Base-by-base conservation (phyloP, 35 echinoderm and acorn worm genomes). In the Ophiothrix spiculata region DNA sequence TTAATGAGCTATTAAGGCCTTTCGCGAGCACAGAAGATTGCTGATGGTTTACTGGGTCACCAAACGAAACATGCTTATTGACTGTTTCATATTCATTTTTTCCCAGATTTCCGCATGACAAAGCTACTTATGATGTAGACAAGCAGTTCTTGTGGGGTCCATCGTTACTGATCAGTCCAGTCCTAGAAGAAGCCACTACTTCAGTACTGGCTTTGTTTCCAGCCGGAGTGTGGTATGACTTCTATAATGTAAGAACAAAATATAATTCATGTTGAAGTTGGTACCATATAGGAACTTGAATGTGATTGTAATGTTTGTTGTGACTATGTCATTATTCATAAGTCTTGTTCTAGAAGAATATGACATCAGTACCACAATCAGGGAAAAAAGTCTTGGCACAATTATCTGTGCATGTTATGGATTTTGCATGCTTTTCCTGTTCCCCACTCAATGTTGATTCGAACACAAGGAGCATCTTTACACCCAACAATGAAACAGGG, bases 71-170 rank as follows among this genome's bases (percentile, higher is more conserved):
- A 19, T 49, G 6, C 6, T 49, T 6, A 49, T 10, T 6, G 6
- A 10, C 6, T 19, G 6, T 10, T 10, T 49, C 19, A 49, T 49
- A 49, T 49, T 49, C 42, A 49, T 85, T 37, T 12, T 75, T 21
- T 25, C 14, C 13, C 81, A 93, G 91, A 74, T 93, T 89, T 38
- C 75, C 91, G 14, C 77, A 69, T 63, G 91, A 93, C 78, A 69
- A 32, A 29, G 54, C 32, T 41, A 93, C 91, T 14, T 93, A 87
- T 87, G 75, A 39, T 54, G 89, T 93, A 80, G 91, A 93, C 76
- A 35, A 75, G 29, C 91, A 93, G 75, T 93, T 93, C 75, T 29
- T 93, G 40, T 93, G 91, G 91, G 91, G 91, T 11, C 79, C 79
- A 0, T 86, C 86, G 14, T 75, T 93, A 15, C 76, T 93, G 13